A percentile compares a stretch with the other conserved stretches of the same genome.
These are phyloP conservation scores for Phortica magna DNA, from an alignment of 2,888 invertebrate species.

Conservation along the genomic window DNA sequence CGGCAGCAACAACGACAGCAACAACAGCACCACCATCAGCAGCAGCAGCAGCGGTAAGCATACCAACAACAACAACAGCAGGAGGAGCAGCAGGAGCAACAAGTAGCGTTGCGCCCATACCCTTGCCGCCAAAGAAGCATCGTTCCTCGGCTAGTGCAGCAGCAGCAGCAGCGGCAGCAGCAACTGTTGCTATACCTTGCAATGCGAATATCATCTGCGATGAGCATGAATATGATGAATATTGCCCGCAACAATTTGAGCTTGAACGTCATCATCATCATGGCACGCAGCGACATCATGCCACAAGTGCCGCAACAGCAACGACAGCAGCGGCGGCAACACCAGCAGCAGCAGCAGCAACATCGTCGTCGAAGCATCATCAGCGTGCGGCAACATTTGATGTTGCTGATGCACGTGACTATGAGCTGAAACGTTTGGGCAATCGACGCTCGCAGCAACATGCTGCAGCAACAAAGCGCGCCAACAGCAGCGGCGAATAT, in stretches of 20 bases:
- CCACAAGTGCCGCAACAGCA: conserved; percentile 36
- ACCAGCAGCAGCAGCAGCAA: conserved; percentile 39
- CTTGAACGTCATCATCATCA: conserved; percentile 2
- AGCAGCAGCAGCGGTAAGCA: conserved; percentile 58
- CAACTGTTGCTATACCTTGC: conserved; percentile 48
- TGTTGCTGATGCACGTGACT: conserved; percentile 75
- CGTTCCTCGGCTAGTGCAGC: conserved; percentile 68
- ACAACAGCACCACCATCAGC: conserved; percentile 67
- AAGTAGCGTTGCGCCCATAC: conserved; percentile 57
- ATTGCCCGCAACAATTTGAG: conserved; percentile 70
- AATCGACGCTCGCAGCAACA: conserved; percentile 74
- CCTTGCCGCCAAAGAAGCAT: conserved; percentile 59
- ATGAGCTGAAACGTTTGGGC: conserved; percentile 74
- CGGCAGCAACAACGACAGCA: conserved; percentile 49
- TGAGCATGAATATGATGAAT: conserved; percentile 76
- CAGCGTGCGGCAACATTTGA: conserved; percentile 75
- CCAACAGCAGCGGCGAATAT: conserved; percentile 50
- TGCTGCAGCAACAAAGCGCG: conserved; percentile 68
- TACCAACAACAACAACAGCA: conserved; percentile 45
- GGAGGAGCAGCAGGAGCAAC: conserved; percentile 62
- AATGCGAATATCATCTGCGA: conserved; percentile 72
- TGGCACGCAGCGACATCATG: not conserved
- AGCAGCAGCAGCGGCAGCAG: conserved; percentile 50
- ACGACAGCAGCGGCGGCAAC: conserved; percentile 37
- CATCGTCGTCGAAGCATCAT: conserved; percentile 51